Evolutionary conservation across 2,888 invertebrate species (phyloP).

Genomic region (Parnassius apollo): DNA sequence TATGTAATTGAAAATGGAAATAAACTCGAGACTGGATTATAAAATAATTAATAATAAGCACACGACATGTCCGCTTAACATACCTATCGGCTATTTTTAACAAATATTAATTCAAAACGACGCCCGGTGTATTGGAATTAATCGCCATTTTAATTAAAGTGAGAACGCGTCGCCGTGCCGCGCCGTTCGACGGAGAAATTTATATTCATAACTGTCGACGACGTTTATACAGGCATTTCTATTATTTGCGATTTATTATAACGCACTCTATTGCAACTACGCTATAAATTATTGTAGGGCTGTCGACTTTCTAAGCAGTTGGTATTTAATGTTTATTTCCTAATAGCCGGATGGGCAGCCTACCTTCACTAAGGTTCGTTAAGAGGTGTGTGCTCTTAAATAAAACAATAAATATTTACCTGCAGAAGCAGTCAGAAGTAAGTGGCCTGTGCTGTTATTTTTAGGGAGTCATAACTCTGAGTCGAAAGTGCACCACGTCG

Average conservation of each 20-base stretch:
- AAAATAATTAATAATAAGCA: slow-evolving; percentile 1
- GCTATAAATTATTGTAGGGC: too few species aligned
- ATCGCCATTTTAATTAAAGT: slow-evolving; percentile 9
- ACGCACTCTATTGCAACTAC: background rate
- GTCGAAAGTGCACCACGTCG: too few species aligned
- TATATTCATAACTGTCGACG: slow-evolving; percentile 8
- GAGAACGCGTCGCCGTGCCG: background rate
- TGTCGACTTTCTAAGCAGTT: background rate
- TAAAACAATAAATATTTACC: too few species aligned
- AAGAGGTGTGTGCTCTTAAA: too few species aligned
- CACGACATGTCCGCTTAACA: background rate
- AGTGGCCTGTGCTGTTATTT: too few species aligned
- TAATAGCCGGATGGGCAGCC: too few species aligned
- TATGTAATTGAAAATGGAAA: background rate
- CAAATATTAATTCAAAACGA: slow-evolving; percentile 4
- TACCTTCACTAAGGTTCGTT: too few species aligned
- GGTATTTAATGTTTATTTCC: background rate
- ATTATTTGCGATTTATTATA: slow-evolving; percentile 7
- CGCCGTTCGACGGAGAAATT: slow-evolving; percentile 3
- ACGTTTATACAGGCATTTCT: background rate
- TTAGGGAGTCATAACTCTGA: too few species aligned
- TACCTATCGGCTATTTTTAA: slow-evolving; percentile 5
- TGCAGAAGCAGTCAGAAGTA: too few species aligned
- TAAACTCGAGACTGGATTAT: background rate
- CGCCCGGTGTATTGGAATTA: slow-evolving; percentile 7